A percentile compares a stretch with the other conserved stretches of the same genome.
phyloP scores from a whole-genome alignment of 2,113 vertebrate species.

The Passerina amoena region DNA sequence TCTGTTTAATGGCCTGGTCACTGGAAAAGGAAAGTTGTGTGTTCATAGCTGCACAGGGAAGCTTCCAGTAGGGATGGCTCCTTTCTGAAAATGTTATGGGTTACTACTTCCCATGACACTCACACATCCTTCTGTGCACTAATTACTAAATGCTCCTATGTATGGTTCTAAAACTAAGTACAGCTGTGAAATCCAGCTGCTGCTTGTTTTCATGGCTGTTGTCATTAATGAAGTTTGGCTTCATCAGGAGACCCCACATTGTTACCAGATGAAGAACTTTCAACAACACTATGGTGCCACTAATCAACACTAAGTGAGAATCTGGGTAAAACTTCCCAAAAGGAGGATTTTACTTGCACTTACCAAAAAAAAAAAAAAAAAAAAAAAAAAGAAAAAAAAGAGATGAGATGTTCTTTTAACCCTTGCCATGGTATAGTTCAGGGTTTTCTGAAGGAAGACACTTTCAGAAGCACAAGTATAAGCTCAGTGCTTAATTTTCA shows the following conservation, averaged over 20 bases:
- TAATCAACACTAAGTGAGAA: not conserved
- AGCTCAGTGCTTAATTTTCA: not conserved
- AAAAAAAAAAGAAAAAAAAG: not conserved
- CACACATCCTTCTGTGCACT: not conserved
- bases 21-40: not conserved
- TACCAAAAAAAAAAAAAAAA: not conserved
- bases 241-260: not conserved
- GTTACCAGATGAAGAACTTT: not conserved
- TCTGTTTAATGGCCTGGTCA: not conserved
- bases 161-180: not conserved
- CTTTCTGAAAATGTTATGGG: not conserved
- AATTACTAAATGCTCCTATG: not conserved
- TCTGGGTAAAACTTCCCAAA: not conserved
- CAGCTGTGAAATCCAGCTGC: not conserved
- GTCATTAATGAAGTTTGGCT: not conserved
- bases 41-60: not conserved
- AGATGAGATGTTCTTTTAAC: not conserved
- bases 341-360: not conserved
- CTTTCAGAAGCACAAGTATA: not conserved
- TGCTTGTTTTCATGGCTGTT: not conserved
- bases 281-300: rapidly evolving
- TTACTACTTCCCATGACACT: not conserved
- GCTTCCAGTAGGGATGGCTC: not conserved
- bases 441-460: not conserved
- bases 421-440: not conserved